Evolutionary conservation across 2,797 vertebrate genomes (phyloP), one percentile per base, ranked within the genome.

Genomic region (Poliocrania exsul): DNA sequence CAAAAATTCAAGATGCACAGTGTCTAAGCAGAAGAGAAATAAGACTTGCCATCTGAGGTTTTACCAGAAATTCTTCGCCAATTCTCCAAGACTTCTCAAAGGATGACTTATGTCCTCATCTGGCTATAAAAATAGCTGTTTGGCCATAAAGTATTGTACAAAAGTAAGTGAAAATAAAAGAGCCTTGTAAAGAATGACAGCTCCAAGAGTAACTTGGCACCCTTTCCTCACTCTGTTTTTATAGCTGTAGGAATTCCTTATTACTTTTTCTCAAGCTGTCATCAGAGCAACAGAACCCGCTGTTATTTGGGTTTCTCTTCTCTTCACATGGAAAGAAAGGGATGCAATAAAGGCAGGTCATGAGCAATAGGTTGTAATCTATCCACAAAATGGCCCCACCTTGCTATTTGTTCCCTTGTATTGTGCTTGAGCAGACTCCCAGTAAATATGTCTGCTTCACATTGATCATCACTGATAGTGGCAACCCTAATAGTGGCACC

Each of bases 201-300:
- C 81, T 94, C 90, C 90, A 95, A 96, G 90, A 90, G 93, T 91
- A 85, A 90, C 84, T 91, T 95, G 51, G 94, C 92, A 94, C 88
- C 81, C 73, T 94, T 96, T 96, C 91, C 95, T 93, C 71, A 61
- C 74, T 87, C 70, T 96, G 88, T 97, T 98, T 98, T 96, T 92
- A 83, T 96, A 97, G 92, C 94, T 94, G 96, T 91, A 97, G 93
- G 92, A 97, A 95, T 95, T 93, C 87, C 93, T 93, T 94, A 96
- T 97, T 92, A 94, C 89, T 96, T 97, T 95, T 96, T 94, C 77
- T 90, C 91, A 92, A 94, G 92, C 94, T 96, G 78, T 97, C 96
- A 97, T 96, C 95, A 96, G 77, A 94, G 88, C 88, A 95, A 90
- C 81, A 96, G 90, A 95, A 97, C 78, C 83, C 18, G 0, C 75